These are phyloP conservation scores for Andinoacara biseriatus DNA, from an alignment of 2,113 vertebrate species.

Conservation along the genomic window DNA sequence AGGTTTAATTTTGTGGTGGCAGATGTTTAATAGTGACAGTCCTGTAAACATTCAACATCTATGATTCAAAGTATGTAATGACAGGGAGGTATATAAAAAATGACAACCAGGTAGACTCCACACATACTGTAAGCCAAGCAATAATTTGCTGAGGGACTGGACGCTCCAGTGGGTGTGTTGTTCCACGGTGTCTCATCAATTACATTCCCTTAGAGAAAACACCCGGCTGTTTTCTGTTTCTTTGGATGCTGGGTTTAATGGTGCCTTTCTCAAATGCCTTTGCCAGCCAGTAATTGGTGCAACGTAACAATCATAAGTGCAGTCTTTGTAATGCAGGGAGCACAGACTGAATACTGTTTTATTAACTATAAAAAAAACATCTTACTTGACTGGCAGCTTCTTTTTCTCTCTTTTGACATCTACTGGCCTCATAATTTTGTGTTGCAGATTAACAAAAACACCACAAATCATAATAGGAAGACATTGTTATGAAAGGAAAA, in stretches of 20 bases:
- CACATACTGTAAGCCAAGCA: conserved; percentile 55
- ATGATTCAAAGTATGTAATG: not conserved
- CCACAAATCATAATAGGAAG: not conserved
- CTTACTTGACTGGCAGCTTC: conserved; percentile 33
- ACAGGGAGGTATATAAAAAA: conserved; percentile 36
- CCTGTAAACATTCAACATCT: not conserved
- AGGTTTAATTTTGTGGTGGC: not conserved
- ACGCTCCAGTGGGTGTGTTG: conserved; percentile 73
- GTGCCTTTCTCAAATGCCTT: conserved; percentile 67
- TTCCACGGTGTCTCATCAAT: conserved; percentile 73
- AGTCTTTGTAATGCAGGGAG: conserved; percentile 52
- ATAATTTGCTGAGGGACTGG: conserved; percentile 73
- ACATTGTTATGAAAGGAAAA: not conserved
- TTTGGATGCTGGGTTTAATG: conserved; percentile 67
- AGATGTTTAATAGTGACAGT: not conserved
- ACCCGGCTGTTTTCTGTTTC: conserved; percentile 70
- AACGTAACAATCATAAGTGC: conserved; percentile 70
- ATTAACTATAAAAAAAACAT: conserved; percentile 46
- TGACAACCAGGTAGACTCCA: conserved; percentile 46
- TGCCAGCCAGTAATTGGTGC: conserved; percentile 68
- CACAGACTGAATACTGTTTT: conserved; percentile 34
- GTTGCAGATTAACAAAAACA: not conserved
- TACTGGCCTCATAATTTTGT: not conserved
- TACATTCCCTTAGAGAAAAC: conserved; percentile 77
- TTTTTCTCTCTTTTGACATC: conserved; percentile 13